Evolutionary conservation across 2,113 vertebrate species (phyloP).

Genomic region (Drymodes brunneopygia): DNA sequence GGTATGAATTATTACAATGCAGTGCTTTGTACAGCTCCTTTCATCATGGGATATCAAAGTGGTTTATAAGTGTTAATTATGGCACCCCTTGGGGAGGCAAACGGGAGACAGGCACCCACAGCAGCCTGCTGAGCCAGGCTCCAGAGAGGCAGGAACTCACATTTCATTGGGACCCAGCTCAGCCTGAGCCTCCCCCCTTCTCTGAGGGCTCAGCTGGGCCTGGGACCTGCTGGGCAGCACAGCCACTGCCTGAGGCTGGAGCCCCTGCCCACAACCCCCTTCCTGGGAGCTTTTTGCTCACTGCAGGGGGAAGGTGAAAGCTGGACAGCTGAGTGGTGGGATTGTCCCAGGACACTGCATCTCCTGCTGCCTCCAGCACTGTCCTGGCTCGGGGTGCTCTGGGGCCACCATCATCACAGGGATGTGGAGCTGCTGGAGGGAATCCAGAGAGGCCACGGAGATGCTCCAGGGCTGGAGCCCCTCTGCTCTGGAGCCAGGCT

Average conservation of each 20-base stretch:
- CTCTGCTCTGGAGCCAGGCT: background rate
- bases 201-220: background rate
- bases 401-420: background rate
- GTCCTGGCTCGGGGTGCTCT: background rate
- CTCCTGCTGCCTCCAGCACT: background rate
- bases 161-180: background rate
- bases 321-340: background rate
- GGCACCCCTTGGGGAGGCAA: background rate
- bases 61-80: slow-evolving; percentile 51
- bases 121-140: background rate
- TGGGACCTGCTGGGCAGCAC: background rate
- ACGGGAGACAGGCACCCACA: background rate
- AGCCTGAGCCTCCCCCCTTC: background rate
- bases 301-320: background rate
- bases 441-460: rapidly evolving
- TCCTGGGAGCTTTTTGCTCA: background rate
- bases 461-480: background rate
- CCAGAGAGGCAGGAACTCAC: background rate
- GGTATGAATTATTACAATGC: slow-evolving; percentile 45
- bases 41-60: slow-evolving; percentile 58
- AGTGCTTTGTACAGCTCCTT: slow-evolving; percentile 30
- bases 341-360: background rate
- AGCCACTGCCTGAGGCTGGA: background rate
- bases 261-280: background rate
- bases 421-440: rapidly evolving